These are phyloP conservation scores for Callimorpha dominula DNA, from an alignment of 2,888 invertebrate species.

Conservation along the genomic window DNA sequence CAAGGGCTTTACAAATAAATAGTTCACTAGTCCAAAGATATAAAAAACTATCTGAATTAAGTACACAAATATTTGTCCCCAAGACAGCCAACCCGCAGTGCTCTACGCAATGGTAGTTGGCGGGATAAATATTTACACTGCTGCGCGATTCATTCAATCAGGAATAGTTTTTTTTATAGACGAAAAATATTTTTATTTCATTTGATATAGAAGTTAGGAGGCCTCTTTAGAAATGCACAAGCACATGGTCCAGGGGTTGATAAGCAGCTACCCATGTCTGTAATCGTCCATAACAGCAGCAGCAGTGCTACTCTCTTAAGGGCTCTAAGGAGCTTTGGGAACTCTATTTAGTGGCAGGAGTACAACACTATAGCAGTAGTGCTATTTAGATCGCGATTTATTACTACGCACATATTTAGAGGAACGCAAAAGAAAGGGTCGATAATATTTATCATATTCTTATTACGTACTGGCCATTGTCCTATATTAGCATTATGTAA, in stretches of 20 bases:
- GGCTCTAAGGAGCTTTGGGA: neutral
- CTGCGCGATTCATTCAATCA: neutral
- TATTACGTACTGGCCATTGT: too few relatives aligned
- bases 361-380: neutral
- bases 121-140: neutral
- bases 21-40: neutral
- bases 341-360: neutral
- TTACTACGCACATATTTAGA: neutral
- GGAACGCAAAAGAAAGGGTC: too few relatives aligned
- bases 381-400: neutral
- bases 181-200: neutral
- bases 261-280: too few relatives aligned
- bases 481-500: too few relatives aligned
- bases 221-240: neutral
- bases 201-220: neutral
- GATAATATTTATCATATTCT: too few relatives aligned
- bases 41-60: neutral
- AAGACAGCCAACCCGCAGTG: neutral
- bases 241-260: too few relatives aligned
- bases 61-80: neutral
- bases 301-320: neutral
- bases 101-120: neutral
- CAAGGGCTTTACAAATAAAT: neutral
- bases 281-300: neutral
- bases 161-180: neutral